Evolutionary conservation across 1,140 invertebrate species (phyloP).

Genomic region (Papilio dardanus): DNA sequence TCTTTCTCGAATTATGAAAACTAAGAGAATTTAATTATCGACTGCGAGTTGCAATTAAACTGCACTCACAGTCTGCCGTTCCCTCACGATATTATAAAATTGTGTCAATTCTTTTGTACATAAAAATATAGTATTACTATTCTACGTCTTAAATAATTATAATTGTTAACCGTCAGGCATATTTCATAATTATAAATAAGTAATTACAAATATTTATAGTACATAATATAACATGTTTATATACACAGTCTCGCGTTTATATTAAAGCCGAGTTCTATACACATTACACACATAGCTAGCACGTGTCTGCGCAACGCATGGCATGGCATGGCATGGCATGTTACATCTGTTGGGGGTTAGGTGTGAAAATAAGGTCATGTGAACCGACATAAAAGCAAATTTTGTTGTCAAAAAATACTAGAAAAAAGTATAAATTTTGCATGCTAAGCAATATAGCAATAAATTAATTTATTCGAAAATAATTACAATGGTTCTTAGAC

Average conservation of each 20-base stretch:
- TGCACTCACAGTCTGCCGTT: slow-evolving; percentile 20
- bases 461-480: no score
- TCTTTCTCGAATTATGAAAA: slow-evolving; percentile 62
- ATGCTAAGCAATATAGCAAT: no score
- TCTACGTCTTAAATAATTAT: slow-evolving; percentile 66
- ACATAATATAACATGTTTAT: slow-evolving; percentile 66
- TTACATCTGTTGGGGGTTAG: no score
- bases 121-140: slow-evolving; percentile 50
- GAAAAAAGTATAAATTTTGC: no score
- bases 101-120: slow-evolving; percentile 72
- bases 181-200: slow-evolving; percentile 75
- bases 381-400: no score
- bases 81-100: slow-evolving; percentile 54
- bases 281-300: slow-evolving; percentile 55
- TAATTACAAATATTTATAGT: slow-evolving; percentile 74
- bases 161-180: slow-evolving; percentile 70
- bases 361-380: no score
- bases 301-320: slow-evolving; percentile 45
- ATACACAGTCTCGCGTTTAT: slow-evolving; percentile 74
- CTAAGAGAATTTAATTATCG: slow-evolving; percentile 47
- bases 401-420: no score
- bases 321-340: not conserved
- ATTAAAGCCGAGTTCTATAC: slow-evolving; percentile 72
- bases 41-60: slow-evolving; percentile 50
- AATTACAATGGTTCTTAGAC: not conserved